phyloP scores from a whole-genome alignment of 2,113 vertebrate species.

The Platysternon megacephalum region DNA sequence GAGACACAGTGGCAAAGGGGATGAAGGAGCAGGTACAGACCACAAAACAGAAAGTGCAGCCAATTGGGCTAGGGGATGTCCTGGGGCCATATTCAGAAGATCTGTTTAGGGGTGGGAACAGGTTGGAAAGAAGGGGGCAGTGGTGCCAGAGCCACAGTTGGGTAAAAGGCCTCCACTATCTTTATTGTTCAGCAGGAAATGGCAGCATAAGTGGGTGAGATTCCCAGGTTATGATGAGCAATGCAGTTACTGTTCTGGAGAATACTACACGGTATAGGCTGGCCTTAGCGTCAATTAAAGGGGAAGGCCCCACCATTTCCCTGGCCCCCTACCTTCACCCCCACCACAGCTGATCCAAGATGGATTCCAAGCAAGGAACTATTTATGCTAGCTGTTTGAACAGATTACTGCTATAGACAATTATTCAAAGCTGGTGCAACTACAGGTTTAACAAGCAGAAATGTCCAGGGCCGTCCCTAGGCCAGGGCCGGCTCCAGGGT shows the following conservation, averaged over 20 bases:
- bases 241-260: neutral
- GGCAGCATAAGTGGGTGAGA: neutral
- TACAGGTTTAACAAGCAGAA: neutral
- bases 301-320: neutral
- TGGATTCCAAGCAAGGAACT: neutral
- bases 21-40: neutral
- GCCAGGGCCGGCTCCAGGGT: too few relatives aligned
- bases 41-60: neutral
- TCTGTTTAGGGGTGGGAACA: neutral
- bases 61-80: neutral
- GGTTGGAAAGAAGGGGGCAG: neutral
- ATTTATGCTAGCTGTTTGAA: neutral
- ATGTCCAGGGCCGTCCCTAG: too few relatives aligned
- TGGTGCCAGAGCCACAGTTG: neutral
- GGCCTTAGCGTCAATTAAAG: neutral
- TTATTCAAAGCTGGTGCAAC: neutral
- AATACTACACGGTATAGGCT: neutral
- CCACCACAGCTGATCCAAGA: neutral
- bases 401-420: neutral
- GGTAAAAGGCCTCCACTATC: neutral
- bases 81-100: neutral
- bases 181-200: too few relatives aligned
- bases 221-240: neutral
- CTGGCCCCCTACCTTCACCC: neutral
- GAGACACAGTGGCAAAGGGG: neutral